These are phyloP conservation scores for Lepidurus apus DNA, from an alignment of 1,140 invertebrate genomes.

Conservation along the genomic window DNA sequence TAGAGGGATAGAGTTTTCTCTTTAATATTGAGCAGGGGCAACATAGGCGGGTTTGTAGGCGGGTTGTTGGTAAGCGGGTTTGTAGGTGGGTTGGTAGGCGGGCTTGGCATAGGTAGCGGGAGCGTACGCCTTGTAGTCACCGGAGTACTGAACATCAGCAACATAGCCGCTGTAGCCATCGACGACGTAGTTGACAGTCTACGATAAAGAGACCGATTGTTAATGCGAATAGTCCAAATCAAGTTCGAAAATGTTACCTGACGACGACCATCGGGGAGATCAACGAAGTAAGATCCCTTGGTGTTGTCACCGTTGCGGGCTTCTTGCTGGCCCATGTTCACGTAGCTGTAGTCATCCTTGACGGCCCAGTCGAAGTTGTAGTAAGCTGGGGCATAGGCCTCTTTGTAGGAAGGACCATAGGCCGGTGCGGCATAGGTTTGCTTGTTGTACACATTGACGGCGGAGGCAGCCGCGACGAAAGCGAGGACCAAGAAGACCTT, in stretches of 20 bases:
- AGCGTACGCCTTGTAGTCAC: constrained; percentile 24
- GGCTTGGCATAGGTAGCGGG: background rate
- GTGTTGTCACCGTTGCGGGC: no score
- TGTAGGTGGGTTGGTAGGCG: background rate
- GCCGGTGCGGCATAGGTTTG: background rate
- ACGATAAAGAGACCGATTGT: background rate
- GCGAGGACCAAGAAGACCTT: background rate
- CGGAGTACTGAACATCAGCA: constrained; percentile 37
- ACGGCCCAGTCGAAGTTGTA: constrained; percentile 39
- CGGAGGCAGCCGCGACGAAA: no score
- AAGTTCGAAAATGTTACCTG: constrained; percentile 27
- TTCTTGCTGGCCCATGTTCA: no score
- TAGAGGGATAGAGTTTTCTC: no score
- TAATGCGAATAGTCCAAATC: background rate
- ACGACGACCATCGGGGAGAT: constrained; percentile 37
- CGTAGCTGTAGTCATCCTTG: constrained; percentile 36
- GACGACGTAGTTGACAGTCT: constrained; percentile 30
- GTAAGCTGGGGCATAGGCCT: constrained; percentile 7
- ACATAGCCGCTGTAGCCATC: constrained; percentile 35
- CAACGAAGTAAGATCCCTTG: no score
- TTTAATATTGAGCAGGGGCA: no score
- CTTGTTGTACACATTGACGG: background rate
- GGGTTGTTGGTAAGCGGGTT: background rate
- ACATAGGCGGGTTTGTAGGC: no score
- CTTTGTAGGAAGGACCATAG: background rate